Base-by-base conservation (phyloP, 2,113 vertebrate genomes). In the Aleadryas rufinucha region DNA sequence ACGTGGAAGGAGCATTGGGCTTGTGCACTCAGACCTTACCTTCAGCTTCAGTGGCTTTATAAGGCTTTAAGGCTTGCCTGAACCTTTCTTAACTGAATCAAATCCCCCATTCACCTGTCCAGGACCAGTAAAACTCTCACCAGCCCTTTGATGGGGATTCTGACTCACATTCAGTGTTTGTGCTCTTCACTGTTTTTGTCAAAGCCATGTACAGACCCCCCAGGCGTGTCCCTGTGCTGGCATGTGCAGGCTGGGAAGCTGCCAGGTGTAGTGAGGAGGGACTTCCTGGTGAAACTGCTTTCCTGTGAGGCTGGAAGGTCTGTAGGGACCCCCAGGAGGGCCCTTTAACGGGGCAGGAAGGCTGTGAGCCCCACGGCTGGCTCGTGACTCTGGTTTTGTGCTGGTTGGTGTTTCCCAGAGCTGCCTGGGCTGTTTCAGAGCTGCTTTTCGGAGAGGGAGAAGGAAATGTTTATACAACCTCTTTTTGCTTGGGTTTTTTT, bases 21-120 rank as follows among this genome's bases (percentile, higher is more conserved):
- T 82, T 76, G 68, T 64, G 37, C 76, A 79, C 11, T 59, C 57
- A 76, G 78, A 61, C 78, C 72, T 94, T 72, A 12, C 9, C 84
- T 89, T 65, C n/a, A 64, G 53, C 66, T 74, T 85, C 59, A 59
- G 22, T 71, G 75, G 77, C 94, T 92, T 89, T 70, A 7, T 49
- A 44, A 87, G 41, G 72, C 63, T 87, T 64, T 77, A 75, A 75
- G 61, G 33, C 63, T 83, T 63, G 37, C 64, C 72, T 68, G 78
- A 94, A 61, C 45, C 28, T 72, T 78, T 69, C 52, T 72, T 50
- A 54, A 64, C 41, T 23, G 41, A 83, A 49, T 45, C 66, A 54
- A 53, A 57, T 18, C 14, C 39, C 31, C 30, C 21, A 19, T 16
- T 86, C 24, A 49, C 47, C 49, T 71, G 37, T 49, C 30, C 0